A percentile compares a stretch with the other conserved stretches of the same genome.
phyloP scores from a whole-genome alignment of 2,888 invertebrate species.

The Eupithecia centaureata region DNA sequence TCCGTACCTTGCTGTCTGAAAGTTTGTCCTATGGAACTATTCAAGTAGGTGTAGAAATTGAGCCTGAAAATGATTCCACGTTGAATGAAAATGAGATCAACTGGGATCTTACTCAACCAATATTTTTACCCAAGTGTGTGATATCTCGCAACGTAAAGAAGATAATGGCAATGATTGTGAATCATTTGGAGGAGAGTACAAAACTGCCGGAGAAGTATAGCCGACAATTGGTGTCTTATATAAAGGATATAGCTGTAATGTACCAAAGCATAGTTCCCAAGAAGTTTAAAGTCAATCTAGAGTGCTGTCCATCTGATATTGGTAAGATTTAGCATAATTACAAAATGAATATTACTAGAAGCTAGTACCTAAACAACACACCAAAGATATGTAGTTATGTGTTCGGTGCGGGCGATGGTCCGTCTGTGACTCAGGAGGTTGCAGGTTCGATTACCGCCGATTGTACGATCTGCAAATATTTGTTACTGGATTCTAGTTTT shows the following conservation, averaged over 20 bases:
- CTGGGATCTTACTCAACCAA: conserved; percentile 69
- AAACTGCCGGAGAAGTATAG: conserved; percentile 71
- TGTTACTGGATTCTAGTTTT: no score
- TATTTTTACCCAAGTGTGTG: conserved; percentile 74
- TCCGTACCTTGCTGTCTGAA: conserved; percentile 64
- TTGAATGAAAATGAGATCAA: conserved; percentile 58
- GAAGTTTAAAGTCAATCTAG: conserved; percentile 72
- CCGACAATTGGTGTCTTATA: conserved; percentile 64
- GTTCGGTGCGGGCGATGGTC: no score
- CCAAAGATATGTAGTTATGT: no score
- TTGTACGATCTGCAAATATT: no score
- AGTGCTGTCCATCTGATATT: conserved; percentile 75
- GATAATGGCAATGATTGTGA: conserved; percentile 68
- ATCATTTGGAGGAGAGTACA: conserved; percentile 71
- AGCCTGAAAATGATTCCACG: conserved; percentile 57
- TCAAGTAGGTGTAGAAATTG: conserved; percentile 56
- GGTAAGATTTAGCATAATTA: conserved; percentile 57
- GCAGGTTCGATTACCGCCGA: no score
- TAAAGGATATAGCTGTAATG: conserved; percentile 75
- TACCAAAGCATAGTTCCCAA: conserved; percentile 75
- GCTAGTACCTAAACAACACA: not conserved
- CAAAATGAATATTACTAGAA: conserved; percentile 8
- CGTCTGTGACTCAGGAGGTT: no score
- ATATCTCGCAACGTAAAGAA: conserved; percentile 73
- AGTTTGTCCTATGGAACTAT: conserved; percentile 69